Conservation (phyloP, 1,140 invertebrate genomes). For the Hylaeus anthracinus region DNA sequence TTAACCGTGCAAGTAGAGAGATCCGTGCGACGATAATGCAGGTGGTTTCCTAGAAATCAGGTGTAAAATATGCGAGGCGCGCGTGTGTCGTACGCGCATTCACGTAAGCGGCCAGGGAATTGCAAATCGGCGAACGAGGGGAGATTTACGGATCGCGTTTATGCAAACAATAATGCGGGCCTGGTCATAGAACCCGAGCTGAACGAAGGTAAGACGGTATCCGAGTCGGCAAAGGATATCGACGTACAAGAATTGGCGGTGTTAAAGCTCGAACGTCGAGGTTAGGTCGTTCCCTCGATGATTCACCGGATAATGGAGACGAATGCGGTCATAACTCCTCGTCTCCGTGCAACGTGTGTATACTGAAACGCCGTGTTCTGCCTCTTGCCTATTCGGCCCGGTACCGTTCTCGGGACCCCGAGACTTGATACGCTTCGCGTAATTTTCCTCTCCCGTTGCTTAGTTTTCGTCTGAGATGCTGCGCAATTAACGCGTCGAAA, state of each 20-base stretch:
- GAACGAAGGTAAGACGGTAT: conserved; percentile 25
- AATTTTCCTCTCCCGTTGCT: neutral
- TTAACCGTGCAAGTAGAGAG: neutral
- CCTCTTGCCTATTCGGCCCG: conserved; percentile 19
- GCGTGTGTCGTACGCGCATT: conserved; percentile 54
- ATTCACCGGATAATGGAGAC: conserved; percentile 76
- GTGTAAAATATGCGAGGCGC: conserved; percentile 51
- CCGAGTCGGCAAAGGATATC: conserved; percentile 58
- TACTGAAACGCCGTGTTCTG: conserved; percentile 7
- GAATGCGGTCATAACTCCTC: conserved; percentile 74
- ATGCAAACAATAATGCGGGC: conserved; percentile 73
- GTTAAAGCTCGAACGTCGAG: conserved; percentile 57
- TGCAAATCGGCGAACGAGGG: conserved; percentile 60
- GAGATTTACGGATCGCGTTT: conserved; percentile 74
- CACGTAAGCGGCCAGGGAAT: conserved; percentile 58
- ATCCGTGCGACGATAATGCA: conserved; percentile 29
- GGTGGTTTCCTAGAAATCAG: conserved; percentile 56
- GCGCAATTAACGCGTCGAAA: no score
- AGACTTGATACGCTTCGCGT: neutral
- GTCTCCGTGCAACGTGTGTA: conserved; percentile 49
- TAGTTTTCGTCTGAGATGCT: neutral
- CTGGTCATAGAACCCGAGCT: conserved; percentile 30
- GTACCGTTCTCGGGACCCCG: neutral
- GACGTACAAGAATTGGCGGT: conserved; percentile 56
- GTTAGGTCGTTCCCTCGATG: conserved; percentile 68